phyloP scores from a whole-genome alignment of 1,140 invertebrate species.

The Platorchestia sp. region DNA sequence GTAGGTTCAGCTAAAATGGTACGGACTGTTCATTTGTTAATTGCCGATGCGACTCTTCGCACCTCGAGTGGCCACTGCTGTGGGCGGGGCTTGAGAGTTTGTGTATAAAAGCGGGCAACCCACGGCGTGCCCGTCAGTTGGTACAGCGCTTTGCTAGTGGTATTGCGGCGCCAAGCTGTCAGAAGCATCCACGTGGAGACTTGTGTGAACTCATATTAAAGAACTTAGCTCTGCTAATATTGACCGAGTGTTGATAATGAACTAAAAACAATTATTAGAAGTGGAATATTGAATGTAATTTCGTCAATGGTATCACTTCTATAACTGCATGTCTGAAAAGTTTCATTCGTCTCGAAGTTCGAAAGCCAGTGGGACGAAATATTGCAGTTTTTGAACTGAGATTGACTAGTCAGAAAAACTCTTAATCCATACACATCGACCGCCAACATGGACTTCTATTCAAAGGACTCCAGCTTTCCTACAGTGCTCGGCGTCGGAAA shows the following conservation, averaged over 20 bases:
- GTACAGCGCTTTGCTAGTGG: neutral
- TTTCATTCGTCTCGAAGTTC: neutral
- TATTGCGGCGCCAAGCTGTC: neutral
- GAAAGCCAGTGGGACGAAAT: no score
- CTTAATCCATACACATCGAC: neutral
- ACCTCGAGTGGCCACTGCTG: neutral
- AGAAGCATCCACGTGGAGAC: constrained; percentile 26
- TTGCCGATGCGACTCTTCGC: neutral
- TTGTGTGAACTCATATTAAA: constrained; percentile 12
- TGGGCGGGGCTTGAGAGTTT: neutral
- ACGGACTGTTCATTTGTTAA: neutral
- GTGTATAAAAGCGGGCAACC: constrained; percentile 36
- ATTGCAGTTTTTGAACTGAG: neutral
- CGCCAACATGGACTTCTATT: neutral
- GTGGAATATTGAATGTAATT: neutral
- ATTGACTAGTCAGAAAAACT: neutral
- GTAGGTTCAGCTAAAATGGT: neutral
- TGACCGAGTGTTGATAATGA: neutral
- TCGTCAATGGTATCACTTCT: neutral
- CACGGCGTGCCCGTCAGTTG: constrained; percentile 28
- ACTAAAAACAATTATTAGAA: neutral
- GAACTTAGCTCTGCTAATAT: neutral
- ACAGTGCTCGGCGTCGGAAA: neutral
- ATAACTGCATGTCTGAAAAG: neutral
- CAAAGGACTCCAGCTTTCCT: neutral